Base-by-base conservation (phyloP, 2,888 invertebrate genomes). In the Amphipoea lucens region DNA sequence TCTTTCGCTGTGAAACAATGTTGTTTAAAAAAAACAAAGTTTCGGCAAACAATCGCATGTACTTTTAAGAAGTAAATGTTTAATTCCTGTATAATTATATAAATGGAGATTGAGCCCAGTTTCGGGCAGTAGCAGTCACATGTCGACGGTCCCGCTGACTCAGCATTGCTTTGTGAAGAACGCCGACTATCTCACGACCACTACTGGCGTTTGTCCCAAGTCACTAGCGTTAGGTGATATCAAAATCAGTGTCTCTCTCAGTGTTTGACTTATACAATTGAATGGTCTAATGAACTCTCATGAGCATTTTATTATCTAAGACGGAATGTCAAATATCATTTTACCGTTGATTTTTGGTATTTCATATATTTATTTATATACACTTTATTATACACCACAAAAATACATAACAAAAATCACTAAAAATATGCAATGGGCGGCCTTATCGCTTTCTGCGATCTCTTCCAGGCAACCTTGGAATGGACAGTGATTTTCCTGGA, bases 171-270 rank as follows among this genome's bases (percentile, higher is more conserved):
- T 92, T 94, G 90, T 92, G 90, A 89, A 89, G 89, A 86, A 80
- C 78, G 92, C 94, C 95, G 95, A 92, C 95, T 90, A 90, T 95
- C 95, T 93, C 95, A 95, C 95, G 95, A 83, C 60, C 82, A 70
- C 78, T 84, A 75, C 29, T 42, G 45, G 54, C 42, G 54, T 42
- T 17, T 68, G 79, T 75, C 17, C 74, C 76, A 90, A 89, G 84
- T 83, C 45, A 85, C 11, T 23, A 78, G 90, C 86, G 79, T 74
- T 81, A 72, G 75, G 45, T 42, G 17, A 74, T 69, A 42, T 4
- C 1, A 45, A 65, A 51, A 54, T n/a, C 20, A 45, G 7, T 60
- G n/a, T 60, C 4, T 60, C 23, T 36, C 11, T 11, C 1, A 45
- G 6, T 14, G 14, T 57, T 54, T 7, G 0, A n/a, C 0, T 60